Percentiles rank a stretch among this genome's conserved stretches.
phyloP scores from a whole-genome alignment of 2,113 vertebrate species.

The Caloenas nicobarica region DNA sequence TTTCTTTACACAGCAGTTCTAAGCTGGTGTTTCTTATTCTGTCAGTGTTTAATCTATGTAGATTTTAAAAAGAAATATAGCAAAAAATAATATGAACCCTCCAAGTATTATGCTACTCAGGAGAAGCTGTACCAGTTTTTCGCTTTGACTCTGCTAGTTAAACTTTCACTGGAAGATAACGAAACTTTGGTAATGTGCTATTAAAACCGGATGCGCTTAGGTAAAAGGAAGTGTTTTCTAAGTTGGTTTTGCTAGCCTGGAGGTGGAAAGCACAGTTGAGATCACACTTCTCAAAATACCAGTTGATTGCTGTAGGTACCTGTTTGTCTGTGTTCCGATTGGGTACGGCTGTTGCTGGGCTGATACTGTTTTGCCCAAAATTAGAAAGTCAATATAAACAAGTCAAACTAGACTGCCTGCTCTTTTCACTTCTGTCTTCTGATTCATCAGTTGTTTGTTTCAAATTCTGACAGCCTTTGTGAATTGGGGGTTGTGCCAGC shows the following conservation, averaged over 20 bases:
- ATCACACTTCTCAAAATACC: constrained; percentile 37
- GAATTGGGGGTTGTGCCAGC: constrained; percentile 34
- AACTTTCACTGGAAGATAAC: constrained; percentile 22
- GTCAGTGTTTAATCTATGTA: background rate
- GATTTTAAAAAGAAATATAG: background rate
- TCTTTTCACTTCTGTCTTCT: constrained; percentile 46
- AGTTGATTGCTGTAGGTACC: constrained; percentile 43
- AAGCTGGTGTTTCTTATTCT: background rate
- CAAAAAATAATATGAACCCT: background rate
- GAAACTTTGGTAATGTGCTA: background rate
- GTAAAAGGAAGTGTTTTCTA: constrained; percentile 41
- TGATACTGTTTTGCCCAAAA: constrained; percentile 63
- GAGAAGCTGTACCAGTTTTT: background rate
- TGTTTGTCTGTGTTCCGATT: constrained; percentile 62
- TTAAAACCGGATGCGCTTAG: constrained; percentile 18
- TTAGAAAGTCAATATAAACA: constrained; percentile 67
- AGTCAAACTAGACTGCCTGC: constrained; percentile 67
- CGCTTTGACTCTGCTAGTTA: background rate
- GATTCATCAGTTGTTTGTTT: constrained; percentile 67
- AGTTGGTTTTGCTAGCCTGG: constrained; percentile 49
- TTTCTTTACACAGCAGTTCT: background rate
- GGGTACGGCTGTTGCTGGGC: constrained; percentile 65
- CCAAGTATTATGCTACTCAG: background rate
- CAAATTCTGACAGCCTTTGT: constrained; percentile 34
- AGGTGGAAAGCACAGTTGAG: constrained; percentile 45